Conservation (phyloP, 1,140 invertebrate species). For the Brachionus sp. region DNA sequence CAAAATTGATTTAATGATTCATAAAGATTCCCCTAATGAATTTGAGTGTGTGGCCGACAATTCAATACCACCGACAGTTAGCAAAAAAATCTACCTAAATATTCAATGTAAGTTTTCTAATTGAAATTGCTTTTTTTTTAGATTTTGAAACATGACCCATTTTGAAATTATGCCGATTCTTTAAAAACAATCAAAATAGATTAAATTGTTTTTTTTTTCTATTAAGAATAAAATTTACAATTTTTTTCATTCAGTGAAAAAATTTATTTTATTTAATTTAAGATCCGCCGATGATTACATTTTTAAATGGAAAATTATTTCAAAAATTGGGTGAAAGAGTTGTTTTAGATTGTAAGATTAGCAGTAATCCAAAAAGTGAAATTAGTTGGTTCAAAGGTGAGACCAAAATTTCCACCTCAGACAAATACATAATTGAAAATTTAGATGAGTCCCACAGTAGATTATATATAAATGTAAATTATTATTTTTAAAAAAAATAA, state of each 20-base stretch:
- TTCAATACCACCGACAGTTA: slow-evolving; percentile 37
- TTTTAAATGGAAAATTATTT: slow-evolving; percentile 24
- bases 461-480: slow-evolving; percentile 26
- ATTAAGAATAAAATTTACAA: neutral
- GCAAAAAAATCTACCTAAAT: slow-evolving; percentile 44
- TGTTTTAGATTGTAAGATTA: slow-evolving; percentile 33
- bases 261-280: neutral
- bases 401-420: neutral
- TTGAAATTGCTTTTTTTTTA: neutral
- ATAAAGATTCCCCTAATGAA: slow-evolving; percentile 29
- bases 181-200: slow-evolving; percentile 8
- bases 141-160: neutral
- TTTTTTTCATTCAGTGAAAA: neutral
- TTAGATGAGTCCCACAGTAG: slow-evolving; percentile 8
- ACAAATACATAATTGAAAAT: neutral
- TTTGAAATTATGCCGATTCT: neutral
- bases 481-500: neutral
- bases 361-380: slow-evolving; percentile 26
- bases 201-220: neutral
- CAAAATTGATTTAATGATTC: slow-evolving; percentile 12
- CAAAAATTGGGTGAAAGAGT: slow-evolving; percentile 26
- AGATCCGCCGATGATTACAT: slow-evolving; percentile 33
- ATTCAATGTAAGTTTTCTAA: slow-evolving; percentile 40
- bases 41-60: slow-evolving; percentile 40
- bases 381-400: slow-evolving; percentile 14